Conservation (phyloP, 2,888 invertebrate genomes). For the Desoria tigrina region DNA sequence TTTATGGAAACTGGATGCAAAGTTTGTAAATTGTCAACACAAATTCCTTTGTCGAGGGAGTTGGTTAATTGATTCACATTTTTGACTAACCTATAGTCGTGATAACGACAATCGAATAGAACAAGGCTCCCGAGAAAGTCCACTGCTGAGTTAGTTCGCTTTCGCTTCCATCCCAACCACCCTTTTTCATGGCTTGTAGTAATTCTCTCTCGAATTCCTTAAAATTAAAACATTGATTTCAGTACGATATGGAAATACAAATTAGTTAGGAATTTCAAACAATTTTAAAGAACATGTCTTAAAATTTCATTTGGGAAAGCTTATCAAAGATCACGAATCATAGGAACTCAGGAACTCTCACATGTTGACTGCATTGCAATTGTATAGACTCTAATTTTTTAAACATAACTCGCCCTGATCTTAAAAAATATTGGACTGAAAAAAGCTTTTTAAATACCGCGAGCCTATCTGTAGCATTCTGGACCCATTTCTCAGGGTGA, state of each 20-base stretch:
- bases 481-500: conserved; percentile 75
- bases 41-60: too few relatives aligned
- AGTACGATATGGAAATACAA: conserved; percentile 1
- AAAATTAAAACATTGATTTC: conserved; percentile 8
- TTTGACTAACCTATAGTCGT: conserved; percentile 52
- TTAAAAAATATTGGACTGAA: too few relatives aligned
- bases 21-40: too few relatives aligned
- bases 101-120: conserved; percentile 83
- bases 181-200: conserved; percentile 75
- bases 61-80: too few relatives aligned
- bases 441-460: too few relatives aligned
- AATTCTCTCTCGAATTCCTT: conserved; percentile 69
- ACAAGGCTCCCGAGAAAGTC: conserved; percentile 87
- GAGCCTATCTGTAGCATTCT: conserved; percentile 64
- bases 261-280: conserved; percentile 7
- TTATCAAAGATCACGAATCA: not conserved
- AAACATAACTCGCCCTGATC: too few relatives aligned
- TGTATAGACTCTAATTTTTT: too few relatives aligned
- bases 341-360: too few relatives aligned
- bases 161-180: conserved; percentile 66
- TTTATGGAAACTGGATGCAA: too few relatives aligned
- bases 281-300: too few relatives aligned
- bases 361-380: too few relatives aligned
- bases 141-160: conserved; percentile 66
- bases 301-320: too few relatives aligned